phyloP scores from a whole-genome alignment of 53 echinoderm and acorn worm species.

The Temnopleurus reevesii region DNA sequence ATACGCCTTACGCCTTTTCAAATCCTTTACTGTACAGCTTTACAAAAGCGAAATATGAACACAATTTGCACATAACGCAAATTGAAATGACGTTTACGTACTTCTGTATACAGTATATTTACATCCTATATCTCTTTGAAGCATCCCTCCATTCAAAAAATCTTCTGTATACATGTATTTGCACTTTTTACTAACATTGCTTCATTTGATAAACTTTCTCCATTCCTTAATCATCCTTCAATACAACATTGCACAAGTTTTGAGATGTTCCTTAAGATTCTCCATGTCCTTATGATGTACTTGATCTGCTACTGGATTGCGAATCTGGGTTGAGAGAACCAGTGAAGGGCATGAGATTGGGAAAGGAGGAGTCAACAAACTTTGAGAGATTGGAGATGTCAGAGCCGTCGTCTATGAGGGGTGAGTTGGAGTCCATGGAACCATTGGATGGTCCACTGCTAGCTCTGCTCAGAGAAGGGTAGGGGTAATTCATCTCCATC shows the following conservation, averaged over 20 bases:
- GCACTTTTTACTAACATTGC: background rate
- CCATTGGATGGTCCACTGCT: background rate
- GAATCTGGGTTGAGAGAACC: constrained; percentile 44
- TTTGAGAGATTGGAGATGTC: constrained; percentile 44
- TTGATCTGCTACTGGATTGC: constrained; percentile 11
- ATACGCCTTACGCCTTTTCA: background rate
- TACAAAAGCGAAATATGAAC: background rate
- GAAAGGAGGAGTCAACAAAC: constrained; percentile 52
- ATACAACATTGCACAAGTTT: background rate
- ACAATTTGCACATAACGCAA: background rate
- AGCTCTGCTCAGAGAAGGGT: background rate
- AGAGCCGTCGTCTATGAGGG: constrained; percentile 2
- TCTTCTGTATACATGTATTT: background rate
- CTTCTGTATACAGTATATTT: background rate
- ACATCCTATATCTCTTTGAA: background rate
- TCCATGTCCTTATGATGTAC: background rate
- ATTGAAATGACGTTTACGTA: background rate
- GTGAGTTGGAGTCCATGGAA: background rate
- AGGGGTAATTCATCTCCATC: constrained; percentile 7
- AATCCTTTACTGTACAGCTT: background rate
- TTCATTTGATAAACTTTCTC: background rate
- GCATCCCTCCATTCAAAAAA: background rate
- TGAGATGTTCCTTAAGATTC: background rate
- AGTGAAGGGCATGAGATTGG: constrained; percentile 48
- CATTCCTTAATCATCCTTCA: background rate